Evolutionary conservation across 2,113 vertebrate species (phyloP).

Genomic region (Syngnathus typhle): DNA sequence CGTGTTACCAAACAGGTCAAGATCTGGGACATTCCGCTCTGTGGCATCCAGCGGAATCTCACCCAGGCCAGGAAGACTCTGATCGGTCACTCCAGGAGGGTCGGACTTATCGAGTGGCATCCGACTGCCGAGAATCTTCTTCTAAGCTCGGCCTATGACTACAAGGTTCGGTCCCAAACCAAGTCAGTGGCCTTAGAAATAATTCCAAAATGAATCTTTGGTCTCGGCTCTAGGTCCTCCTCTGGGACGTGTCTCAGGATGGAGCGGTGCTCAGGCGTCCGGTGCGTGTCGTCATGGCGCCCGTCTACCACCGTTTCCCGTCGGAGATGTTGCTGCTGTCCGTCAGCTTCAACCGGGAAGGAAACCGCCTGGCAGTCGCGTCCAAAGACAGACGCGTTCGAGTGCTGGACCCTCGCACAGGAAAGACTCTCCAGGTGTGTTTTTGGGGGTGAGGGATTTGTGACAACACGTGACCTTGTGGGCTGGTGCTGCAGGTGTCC

Average conservation of each 20-base stretch:
- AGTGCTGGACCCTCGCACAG: constrained; percentile 79
- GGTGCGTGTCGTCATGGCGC: constrained; percentile 66
- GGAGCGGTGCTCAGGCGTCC: constrained; percentile 68
- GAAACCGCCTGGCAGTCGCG: constrained; percentile 82
- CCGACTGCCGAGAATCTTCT: constrained; percentile 84
- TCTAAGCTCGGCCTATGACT: constrained; percentile 89
- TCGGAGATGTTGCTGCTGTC: constrained; percentile 79
- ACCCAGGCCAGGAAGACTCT: constrained; percentile 78
- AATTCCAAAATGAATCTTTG: background rate
- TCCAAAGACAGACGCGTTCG: constrained; percentile 84
- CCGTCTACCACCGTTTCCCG: constrained; percentile 64
- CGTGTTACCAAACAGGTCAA: constrained; percentile 73
- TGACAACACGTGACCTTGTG: background rate
- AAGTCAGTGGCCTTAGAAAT: background rate
- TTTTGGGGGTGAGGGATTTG: background rate
- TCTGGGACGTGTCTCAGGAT: constrained; percentile 58
- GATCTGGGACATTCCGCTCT: constrained; percentile 86
- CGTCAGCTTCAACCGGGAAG: constrained; percentile 85
- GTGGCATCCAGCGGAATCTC: constrained; percentile 74
- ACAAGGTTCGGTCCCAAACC: constrained; percentile 70
- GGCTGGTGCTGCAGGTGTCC: constrained; percentile 70
- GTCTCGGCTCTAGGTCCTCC: constrained; percentile 41
- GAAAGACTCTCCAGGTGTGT: constrained; percentile 75
- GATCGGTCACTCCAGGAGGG: constrained; percentile 77
- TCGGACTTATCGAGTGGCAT: constrained; percentile 95